Evolutionary conservation across 2,888 invertebrate species (phyloP).

Genomic region (Limnephilus lunatus): DNA sequence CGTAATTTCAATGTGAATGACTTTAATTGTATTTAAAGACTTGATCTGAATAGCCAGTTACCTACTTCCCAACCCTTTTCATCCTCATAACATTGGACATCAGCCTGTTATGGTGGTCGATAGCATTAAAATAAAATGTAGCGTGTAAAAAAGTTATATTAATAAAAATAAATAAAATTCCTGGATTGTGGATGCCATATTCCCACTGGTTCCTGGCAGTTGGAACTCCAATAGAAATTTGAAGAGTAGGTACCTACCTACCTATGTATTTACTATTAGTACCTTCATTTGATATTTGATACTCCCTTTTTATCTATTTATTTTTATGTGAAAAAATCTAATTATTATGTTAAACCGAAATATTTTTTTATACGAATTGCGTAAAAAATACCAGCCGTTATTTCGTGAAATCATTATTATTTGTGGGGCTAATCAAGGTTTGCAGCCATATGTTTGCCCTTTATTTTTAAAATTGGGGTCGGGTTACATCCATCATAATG

Average conservation of each 20-base stretch:
- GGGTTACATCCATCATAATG: slow-evolving; percentile 51
- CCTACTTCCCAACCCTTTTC: neutral
- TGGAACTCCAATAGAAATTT: neutral
- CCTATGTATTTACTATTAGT: too few species aligned
- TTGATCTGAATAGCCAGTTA: neutral
- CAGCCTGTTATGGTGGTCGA: too few species aligned
- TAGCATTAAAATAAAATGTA: too few species aligned
- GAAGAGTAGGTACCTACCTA: neutral
- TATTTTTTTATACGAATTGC: neutral
- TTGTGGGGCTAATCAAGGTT: slow-evolving; percentile 20
- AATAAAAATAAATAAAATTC: too few species aligned
- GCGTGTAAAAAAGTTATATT: too few species aligned
- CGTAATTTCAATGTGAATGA: neutral
- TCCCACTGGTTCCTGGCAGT: too few species aligned
- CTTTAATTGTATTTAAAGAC: neutral
- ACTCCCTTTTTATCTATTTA: neutral
- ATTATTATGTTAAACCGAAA: neutral
- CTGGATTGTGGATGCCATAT: too few species aligned
- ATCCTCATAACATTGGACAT: neutral
- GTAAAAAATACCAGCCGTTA: neutral
- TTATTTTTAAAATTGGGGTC: slow-evolving; percentile 43
- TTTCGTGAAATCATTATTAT: slow-evolving; percentile 18
- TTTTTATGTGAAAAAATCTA: neutral
- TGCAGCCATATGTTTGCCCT: neutral
- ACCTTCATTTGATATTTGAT: too few species aligned